Percentiles rank a stretch among this genome's conserved stretches.
phyloP scores from a whole-genome alignment of 2,113 vertebrate species.

The Mastomys natalensis region DNA sequence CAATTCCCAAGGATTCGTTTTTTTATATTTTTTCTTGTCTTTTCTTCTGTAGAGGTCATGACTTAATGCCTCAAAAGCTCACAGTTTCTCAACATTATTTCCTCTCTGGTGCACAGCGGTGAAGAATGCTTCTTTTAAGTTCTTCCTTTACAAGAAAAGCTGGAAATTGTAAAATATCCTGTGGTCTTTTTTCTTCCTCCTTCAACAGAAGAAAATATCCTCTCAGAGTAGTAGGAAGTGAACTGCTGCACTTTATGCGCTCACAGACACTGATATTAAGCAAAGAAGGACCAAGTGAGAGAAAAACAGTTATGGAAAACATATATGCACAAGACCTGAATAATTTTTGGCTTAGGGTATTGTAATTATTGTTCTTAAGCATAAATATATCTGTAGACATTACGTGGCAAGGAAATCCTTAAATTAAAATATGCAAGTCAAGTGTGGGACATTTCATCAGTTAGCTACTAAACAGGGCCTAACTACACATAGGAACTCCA shows the following conservation, averaged over 20 bases:
- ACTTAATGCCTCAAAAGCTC: conserved; percentile 43
- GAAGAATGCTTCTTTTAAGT: conserved; percentile 64
- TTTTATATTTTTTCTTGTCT: not conserved
- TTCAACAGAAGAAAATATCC: not conserved
- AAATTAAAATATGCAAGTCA: not conserved
- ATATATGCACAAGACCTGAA: not conserved
- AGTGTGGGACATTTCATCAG: not conserved
- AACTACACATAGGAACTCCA: not conserved
- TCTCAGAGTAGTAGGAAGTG: not conserved
- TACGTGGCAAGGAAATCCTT: not conserved
- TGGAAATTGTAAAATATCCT: conserved; percentile 64
- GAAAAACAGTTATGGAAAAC: not conserved
- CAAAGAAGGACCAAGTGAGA: not conserved
- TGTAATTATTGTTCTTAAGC: not conserved
- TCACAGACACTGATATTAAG: not conserved
- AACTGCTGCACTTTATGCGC: not conserved
- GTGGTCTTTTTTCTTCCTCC: not conserved
- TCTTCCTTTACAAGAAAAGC: conserved; percentile 63
- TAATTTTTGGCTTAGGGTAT: not conserved
- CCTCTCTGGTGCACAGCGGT: conserved; percentile 53
- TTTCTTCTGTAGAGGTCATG: conserved; percentile 33
- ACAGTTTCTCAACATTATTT: conserved; percentile 64
- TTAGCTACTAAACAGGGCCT: not conserved
- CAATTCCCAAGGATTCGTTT: not conserved
- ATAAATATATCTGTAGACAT: not conserved